Percentiles rank a stretch among this genome's conserved stretches.
phyloP scores from a whole-genome alignment of 1,140 invertebrate genomes.

The Listronotus bonariensis region DNA sequence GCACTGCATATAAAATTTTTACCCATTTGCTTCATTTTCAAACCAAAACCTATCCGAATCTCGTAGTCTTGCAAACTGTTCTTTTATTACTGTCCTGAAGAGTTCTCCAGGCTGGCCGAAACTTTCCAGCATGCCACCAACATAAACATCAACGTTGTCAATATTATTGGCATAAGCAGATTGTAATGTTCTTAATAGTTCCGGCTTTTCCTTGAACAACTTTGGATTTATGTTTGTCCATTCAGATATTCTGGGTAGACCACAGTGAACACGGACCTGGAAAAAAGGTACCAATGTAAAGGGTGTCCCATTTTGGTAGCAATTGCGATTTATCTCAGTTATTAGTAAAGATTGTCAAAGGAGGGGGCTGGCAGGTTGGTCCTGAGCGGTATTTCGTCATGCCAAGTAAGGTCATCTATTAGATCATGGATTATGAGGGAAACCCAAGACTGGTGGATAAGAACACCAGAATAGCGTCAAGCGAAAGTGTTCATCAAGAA shows the following conservation, averaged over 20 bases:
- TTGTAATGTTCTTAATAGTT: conserved; percentile 67
- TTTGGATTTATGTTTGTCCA: conserved; percentile 86
- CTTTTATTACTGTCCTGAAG: conserved; percentile 88
- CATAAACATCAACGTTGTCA: conserved; percentile 94
- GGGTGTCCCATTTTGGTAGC: too few relatives aligned
- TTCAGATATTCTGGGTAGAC: conserved; percentile 66
- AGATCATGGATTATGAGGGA: too few relatives aligned
- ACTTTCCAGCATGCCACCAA: conserved; percentile 97
- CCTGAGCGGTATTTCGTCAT: too few relatives aligned
- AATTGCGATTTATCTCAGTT: neutral
- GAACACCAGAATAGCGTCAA: too few relatives aligned
- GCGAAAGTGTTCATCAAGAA: too few relatives aligned
- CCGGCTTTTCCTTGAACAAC: conserved; percentile 76
- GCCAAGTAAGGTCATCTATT: too few relatives aligned
- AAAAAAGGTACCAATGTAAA: too few relatives aligned
- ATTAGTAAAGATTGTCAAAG: neutral
- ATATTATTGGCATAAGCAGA: conserved; percentile 80
- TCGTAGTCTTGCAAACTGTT: conserved; percentile 90
- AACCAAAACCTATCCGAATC: conserved; percentile 99
- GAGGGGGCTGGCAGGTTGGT: neutral
- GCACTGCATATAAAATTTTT: too few relatives aligned
- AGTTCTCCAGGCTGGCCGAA: conserved; percentile 87
- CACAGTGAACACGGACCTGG: conserved; percentile 62
- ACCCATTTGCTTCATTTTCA: conserved; percentile 92
- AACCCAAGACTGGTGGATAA: too few relatives aligned